These are phyloP conservation scores for Cataglyphis rosenhaueri DNA, from an alignment of 2,888 invertebrate species.

Conservation along the genomic window DNA sequence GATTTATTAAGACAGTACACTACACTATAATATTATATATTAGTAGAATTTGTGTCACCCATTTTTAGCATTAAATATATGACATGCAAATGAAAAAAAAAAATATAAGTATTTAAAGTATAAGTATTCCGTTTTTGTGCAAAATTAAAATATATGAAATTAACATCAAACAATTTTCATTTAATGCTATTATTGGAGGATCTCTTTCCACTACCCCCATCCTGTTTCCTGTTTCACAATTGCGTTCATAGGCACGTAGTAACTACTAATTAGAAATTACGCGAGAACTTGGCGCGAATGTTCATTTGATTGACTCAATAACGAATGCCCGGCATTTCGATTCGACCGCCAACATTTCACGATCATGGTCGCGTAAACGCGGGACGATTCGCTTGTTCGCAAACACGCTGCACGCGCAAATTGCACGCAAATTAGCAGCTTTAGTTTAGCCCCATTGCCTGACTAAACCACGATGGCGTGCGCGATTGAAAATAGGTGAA, in stretches of 20 bases:
- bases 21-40: background rate
- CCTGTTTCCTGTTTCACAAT: background rate
- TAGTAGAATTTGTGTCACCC: background rate
- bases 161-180: background rate
- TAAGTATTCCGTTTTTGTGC: background rate
- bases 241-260: conserved; percentile 16
- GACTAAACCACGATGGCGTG: background rate
- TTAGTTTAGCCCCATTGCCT: background rate
- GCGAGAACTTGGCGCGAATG: conserved; percentile 22
- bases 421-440: conserved; percentile 24
- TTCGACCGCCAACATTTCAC: conserved; percentile 49
- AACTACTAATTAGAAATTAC: conserved; percentile 46
- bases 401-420: conserved; percentile 30
- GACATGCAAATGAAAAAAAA: background rate
- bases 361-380: conserved; percentile 52
- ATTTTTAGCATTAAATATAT: background rate
- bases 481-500: conserved; percentile 35
- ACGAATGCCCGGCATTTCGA: conserved; percentile 53
- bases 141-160: background rate
- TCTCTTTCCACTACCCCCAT: background rate
- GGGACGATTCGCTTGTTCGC: conserved; percentile 27
- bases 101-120: background rate
- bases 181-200: background rate
- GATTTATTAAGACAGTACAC: background rate
- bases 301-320: conserved; percentile 51